Conservation (phyloP, 2,888 invertebrate genomes). For the Brachycybe producta region DNA sequence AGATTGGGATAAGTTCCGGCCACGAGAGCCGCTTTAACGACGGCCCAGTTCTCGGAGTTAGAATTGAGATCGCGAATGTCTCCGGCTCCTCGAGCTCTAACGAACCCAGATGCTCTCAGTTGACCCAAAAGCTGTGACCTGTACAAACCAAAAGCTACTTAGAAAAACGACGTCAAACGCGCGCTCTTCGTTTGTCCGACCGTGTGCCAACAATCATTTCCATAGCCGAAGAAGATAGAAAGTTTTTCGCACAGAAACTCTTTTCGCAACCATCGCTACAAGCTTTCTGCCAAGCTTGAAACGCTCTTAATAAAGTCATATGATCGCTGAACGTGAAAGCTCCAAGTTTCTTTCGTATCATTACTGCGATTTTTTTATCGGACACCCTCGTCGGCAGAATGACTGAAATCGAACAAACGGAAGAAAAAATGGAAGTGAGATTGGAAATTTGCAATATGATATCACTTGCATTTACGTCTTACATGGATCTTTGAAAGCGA, state of each 20-base stretch:
- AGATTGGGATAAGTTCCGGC: conserved; percentile 85
- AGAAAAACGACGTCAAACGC: conserved; percentile 6
- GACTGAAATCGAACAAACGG: conserved; percentile 50
- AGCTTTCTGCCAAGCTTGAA: conserved; percentile 71
- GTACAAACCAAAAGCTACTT: conserved; percentile 19
- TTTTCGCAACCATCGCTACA: conserved; percentile 54
- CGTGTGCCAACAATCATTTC: conserved; percentile 78
- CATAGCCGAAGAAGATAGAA: conserved; percentile 68
- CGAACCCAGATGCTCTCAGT: conserved; percentile 56
- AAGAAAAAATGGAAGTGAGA: conserved; percentile 45
- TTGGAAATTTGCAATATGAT: background rate
- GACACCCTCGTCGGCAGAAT: conserved; percentile 55
- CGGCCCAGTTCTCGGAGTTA: conserved; percentile 74
- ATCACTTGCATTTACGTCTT: too few species aligned
- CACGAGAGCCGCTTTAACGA: conserved; percentile 76
- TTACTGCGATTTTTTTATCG: conserved; percentile 46
- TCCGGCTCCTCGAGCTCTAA: conserved; percentile 40
- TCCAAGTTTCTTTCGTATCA: conserved; percentile 55
- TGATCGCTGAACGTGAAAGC: conserved; percentile 77
- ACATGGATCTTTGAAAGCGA: conserved; percentile 57
- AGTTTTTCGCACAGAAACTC: conserved; percentile 59
- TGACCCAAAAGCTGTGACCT: conserved; percentile 64
- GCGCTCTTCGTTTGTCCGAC: conserved; percentile 22
- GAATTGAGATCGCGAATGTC: conserved; percentile 66
- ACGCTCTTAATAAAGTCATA: conserved; percentile 66